Percentiles rank a stretch among this genome's conserved stretches.
Conservation (phyloP, 2,888 invertebrate species). For the Tachina grossa region DNA sequence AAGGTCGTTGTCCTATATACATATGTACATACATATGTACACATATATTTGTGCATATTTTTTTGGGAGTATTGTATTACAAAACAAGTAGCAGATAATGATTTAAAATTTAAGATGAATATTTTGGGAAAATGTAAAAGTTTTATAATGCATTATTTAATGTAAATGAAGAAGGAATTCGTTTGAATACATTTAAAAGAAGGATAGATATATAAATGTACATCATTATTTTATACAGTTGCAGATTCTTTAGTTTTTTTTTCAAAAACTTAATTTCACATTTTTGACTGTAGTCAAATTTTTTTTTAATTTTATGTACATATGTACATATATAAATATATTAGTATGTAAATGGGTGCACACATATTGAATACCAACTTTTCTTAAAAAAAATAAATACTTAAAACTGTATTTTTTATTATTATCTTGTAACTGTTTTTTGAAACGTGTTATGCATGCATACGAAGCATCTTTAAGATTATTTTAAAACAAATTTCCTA, state of each 20-base stretch:
- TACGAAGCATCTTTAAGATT: constrained; percentile 9
- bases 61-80: neutral
- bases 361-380: neutral
- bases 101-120: neutral
- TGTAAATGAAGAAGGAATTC: too few species aligned
- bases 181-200: too few species aligned
- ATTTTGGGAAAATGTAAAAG: too few species aligned
- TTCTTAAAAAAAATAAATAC: constrained; percentile 10
- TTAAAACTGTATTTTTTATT: neutral
- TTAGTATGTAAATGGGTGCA: neutral
- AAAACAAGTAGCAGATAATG: neutral
- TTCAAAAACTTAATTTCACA: neutral
- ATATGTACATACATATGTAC: neutral
- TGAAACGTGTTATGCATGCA: constrained; percentile 37
- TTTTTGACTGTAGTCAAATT: neutral
- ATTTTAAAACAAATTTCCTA: constrained; percentile 31
- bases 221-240: too few species aligned
- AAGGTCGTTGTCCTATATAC: constrained; percentile 79
- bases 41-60: too few species aligned
- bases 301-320: neutral
- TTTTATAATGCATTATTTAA: too few species aligned
- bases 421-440: constrained; percentile 5
- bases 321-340: neutral
- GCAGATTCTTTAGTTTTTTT: neutral
- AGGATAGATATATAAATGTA: too few species aligned